Evolutionary conservation across 64 coral and sea anemone species (phyloP), one percentile per base, ranked within the genome.

Genomic region (Actinia tenebrosa): DNA sequence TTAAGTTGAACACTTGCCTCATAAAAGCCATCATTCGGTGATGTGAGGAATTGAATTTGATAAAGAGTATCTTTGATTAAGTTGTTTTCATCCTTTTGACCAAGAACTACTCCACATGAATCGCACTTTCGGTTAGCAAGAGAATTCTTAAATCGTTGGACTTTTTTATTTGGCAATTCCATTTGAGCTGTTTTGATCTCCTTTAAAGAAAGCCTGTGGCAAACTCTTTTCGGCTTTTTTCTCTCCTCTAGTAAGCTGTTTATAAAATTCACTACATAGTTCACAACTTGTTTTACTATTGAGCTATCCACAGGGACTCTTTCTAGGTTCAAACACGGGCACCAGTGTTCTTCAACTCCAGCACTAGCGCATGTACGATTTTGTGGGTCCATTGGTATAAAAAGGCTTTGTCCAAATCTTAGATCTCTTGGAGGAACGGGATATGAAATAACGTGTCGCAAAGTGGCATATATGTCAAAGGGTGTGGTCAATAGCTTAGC

Each of bases 401-500:
- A 87, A n/a, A 94, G 60, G 79, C 92, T 94, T 90, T 90, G 88
- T 0, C 92, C 92, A 6, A 44, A 16, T 59, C 53, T 42, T 26
- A 94, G 69, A 66, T 59, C 88, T 7, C 17, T 47, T 7, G 92
- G 92, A 11, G 63, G 69, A 3, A 3, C 17, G 1, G 92, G 92
- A 46, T 89, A 94, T 27, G 87, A 86, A 5, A 94, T 56, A 7
- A 94, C 80, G 42, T 94, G 92, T 11, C 62, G 88, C 18, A 94
- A 84, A 4, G 92, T 94, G 17, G 88, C 92, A 61, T 94, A 94
- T 26, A 94, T 80, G 46, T 94, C 88, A 83, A 89, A 94, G 3
- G 87, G 87, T 30, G 92, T 80, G 47, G 92, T 94, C 42, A 94
- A 80, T 45, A 85, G 53, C 45, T 87, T 63, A 3, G 88, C 44